phyloP scores from a whole-genome alignment of 2,113 vertebrate species.

The Scophthalmus maximus region DNA sequence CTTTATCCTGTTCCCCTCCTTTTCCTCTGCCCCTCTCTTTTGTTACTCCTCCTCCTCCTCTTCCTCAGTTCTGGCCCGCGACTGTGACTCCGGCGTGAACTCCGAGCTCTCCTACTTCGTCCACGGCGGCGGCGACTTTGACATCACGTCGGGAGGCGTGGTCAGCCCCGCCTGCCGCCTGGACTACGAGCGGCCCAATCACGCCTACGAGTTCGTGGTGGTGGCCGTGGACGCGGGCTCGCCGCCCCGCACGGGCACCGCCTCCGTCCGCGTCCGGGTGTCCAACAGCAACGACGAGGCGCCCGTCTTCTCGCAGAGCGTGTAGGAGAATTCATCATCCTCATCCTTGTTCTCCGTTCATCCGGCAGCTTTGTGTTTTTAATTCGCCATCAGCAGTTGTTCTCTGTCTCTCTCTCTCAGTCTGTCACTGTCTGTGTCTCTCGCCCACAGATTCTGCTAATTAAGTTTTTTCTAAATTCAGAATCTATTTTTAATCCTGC shows the following conservation, averaged over 20 bases:
- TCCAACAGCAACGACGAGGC: constrained; percentile 89
- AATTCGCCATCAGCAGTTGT: neutral
- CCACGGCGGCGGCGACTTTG: constrained; percentile 87
- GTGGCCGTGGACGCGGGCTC: constrained; percentile 88
- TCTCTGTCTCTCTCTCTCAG: neutral
- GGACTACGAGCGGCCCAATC: constrained; percentile 89
- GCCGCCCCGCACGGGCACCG: constrained; percentile 87
- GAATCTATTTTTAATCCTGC: constrained; percentile 46
- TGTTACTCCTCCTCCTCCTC: neutral
- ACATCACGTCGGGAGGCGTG: constrained; percentile 84
- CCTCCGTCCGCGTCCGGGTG: constrained; percentile 86
- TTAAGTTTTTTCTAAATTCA: constrained; percentile 45
- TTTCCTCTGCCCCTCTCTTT: neutral
- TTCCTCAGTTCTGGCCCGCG: constrained; percentile 86
- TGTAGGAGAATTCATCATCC: constrained; percentile 75
- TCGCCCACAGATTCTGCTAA: constrained; percentile 48
- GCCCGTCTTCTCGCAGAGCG: constrained; percentile 87
- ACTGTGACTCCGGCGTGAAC: constrained; percentile 90
- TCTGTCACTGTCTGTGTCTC: constrained; percentile 31
- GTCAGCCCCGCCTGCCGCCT: constrained; percentile 85
- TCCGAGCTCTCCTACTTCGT: constrained; percentile 88
- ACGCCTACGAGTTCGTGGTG: constrained; percentile 91
- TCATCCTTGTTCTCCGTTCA: neutral
- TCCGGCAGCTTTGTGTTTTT: neutral
- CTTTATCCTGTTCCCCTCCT: neutral